Conservation (phyloP, 2,888 invertebrate species). For the Campoplex nolae region DNA sequence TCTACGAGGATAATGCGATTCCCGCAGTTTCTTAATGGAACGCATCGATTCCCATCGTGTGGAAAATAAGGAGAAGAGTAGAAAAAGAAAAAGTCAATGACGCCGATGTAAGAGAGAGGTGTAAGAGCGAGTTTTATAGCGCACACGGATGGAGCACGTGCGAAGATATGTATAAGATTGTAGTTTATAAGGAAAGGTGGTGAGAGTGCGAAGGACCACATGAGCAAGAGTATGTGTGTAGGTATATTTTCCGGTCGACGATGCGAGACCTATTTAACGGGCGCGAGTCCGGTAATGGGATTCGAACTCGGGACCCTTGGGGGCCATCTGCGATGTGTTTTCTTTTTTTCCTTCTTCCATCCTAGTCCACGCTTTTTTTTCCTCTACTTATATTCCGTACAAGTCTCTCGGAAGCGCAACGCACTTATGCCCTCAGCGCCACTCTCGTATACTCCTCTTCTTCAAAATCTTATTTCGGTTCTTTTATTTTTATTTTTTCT, state of each 20-base stretch:
- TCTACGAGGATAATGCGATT: slow-evolving; percentile 76
- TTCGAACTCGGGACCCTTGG: slow-evolving; percentile 83
- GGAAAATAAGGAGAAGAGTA: slow-evolving; percentile 75
- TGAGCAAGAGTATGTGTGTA: slow-evolving; percentile 66
- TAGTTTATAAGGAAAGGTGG: slow-evolving; percentile 34
- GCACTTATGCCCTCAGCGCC: slow-evolving; percentile 37
- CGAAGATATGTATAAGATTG: slow-evolving; percentile 16
- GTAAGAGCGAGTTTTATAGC: slow-evolving; percentile 41
- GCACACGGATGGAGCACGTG: neutral
- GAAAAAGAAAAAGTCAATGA: slow-evolving; percentile 41
- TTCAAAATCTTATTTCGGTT: slow-evolving; percentile 35
- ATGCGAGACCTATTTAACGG: slow-evolving; percentile 85
- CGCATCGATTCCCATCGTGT: slow-evolving; percentile 82
- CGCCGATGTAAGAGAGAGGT: neutral
- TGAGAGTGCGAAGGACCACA: slow-evolving; percentile 47
- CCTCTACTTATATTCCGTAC: slow-evolving; percentile 73
- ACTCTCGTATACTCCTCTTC: slow-evolving; percentile 1
- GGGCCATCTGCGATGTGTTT: slow-evolving; percentile 81
- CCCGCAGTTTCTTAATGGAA: slow-evolving; percentile 78
- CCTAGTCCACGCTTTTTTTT: slow-evolving; percentile 9
- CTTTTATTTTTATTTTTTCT: slow-evolving; percentile 7
- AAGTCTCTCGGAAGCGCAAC: slow-evolving; percentile 36
- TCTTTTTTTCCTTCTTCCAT: slow-evolving; percentile 66
- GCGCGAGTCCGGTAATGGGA: slow-evolving; percentile 85
- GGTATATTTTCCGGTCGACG: slow-evolving; percentile 85